A percentile compares a stretch with the other conserved stretches of the same genome.
Evolutionary conservation across 2,888 invertebrate genomes (phyloP).

Genomic region (Caprella mutica): DNA sequence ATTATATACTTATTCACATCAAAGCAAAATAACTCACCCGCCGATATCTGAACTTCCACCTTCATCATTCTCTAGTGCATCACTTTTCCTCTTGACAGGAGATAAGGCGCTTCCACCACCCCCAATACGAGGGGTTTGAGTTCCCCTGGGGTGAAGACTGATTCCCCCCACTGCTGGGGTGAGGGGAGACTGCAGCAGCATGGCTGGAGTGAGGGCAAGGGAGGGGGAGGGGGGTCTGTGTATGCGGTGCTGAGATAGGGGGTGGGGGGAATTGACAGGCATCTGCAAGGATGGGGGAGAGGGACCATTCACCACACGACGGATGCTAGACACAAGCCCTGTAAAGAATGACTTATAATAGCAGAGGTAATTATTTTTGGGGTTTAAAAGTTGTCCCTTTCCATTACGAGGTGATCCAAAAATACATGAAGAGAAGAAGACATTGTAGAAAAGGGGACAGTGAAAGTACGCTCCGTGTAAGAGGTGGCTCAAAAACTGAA

Average conservation of each 20-base stretch:
- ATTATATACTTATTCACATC: too few relatives aligned
- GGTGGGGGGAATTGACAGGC: not conserved
- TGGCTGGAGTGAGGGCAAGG: not conserved
- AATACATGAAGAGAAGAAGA: too few relatives aligned
- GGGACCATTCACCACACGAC: slow-evolving; percentile 19
- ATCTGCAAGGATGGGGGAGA: not conserved
- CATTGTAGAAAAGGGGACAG: too few relatives aligned
- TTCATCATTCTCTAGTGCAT: not conserved
- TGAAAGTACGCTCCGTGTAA: too few relatives aligned
- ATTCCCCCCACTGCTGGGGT: not conserved
- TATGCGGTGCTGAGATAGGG: not conserved
- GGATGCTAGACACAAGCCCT: slow-evolving; percentile 27
- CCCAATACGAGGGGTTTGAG: too few relatives aligned
- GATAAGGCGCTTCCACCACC: not conserved
- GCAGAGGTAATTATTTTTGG: too few relatives aligned
- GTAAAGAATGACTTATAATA: too few relatives aligned
- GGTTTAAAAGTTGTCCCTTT: too few relatives aligned
- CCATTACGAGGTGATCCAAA: too few relatives aligned
- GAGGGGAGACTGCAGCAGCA: not conserved
- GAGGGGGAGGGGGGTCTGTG: not conserved
- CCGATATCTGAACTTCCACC: not conserved
- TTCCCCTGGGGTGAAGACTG: not conserved
- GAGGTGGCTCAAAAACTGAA: too few relatives aligned
- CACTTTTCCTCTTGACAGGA: slow-evolving; percentile 5
- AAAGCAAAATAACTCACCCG: too few relatives aligned